Percentiles rank a stretch among this genome's conserved stretches.
phyloP scores from a whole-genome alignment of 2,888 invertebrate species.

The Apodemia mormo region DNA sequence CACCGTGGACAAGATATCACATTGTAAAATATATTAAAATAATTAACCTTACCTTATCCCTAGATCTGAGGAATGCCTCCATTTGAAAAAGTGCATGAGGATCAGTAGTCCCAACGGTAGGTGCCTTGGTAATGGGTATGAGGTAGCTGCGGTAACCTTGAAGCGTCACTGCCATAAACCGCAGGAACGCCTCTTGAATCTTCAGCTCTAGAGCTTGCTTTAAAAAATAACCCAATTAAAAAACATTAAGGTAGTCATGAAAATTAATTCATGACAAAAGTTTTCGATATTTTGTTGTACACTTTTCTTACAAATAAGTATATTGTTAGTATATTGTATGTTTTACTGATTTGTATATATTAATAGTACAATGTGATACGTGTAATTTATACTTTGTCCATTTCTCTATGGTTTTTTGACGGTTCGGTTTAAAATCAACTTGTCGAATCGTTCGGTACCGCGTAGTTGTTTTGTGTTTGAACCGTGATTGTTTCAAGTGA shows the following conservation, averaged over 20 bases:
- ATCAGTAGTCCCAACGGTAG: conserved; percentile 96
- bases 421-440: too few species aligned
- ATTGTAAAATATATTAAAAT: not conserved
- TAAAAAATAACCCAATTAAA: conserved; percentile 39
- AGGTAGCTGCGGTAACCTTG: conserved; percentile 94
- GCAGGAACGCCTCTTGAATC: conserved; percentile 98
- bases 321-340: too few species aligned
- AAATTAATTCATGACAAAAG: not conserved
- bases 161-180: conserved; percentile 96
- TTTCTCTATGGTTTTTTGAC: too few species aligned
- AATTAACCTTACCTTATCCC: conserved; percentile 85
- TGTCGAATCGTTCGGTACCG: too few species aligned
- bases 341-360: too few species aligned
- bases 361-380: too few species aligned
- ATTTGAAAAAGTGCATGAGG: conserved; percentile 97
- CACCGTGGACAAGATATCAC: too few species aligned
- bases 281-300: not conserved
- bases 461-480: too few species aligned
- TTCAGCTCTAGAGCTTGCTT: conserved; percentile 93
- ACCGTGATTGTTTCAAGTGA: too few species aligned
- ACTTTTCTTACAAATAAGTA: too few species aligned
- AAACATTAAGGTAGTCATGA: not conserved
- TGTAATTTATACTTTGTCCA: too few species aligned
- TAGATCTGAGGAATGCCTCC: conserved; percentile 92
- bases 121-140: conserved; percentile 95